phyloP scores from a whole-genome alignment of 64 coral and sea anemone species.

The Trachythela sp. region DNA sequence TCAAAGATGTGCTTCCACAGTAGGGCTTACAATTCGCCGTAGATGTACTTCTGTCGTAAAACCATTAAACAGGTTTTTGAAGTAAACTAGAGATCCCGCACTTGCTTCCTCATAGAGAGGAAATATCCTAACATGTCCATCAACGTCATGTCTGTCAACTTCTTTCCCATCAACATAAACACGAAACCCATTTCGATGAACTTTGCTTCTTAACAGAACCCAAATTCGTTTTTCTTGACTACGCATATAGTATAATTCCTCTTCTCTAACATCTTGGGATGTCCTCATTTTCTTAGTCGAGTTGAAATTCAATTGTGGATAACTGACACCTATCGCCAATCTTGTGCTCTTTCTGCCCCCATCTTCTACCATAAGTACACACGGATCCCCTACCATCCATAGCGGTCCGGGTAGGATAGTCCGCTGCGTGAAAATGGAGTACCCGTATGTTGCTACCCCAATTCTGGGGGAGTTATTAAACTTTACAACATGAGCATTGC shows the following conservation, averaged over 20 bases:
- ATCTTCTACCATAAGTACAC: conserved; percentile 11
- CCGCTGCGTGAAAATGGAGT: not conserved
- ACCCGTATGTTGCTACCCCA: not conserved
- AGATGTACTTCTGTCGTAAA: conserved; percentile 8
- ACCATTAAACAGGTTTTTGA: conserved; percentile 1
- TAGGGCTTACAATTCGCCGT: not conserved
- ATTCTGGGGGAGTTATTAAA: not conserved
- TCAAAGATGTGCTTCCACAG: not conserved
- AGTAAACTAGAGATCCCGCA: not conserved
- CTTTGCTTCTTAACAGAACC: not conserved
- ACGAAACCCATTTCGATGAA: not conserved
- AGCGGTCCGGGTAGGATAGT: not conserved
- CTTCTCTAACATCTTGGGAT: not conserved
- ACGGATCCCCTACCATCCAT: conserved; percentile 14
- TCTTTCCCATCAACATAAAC: not conserved
- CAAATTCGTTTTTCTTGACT: conserved; percentile 8
- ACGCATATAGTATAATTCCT: not conserved
- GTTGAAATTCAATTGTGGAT: conserved; percentile 18
- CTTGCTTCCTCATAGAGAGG: not conserved
- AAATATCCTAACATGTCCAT: not conserved
- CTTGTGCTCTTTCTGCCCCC: not conserved
- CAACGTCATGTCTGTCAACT: not conserved
- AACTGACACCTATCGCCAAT: not conserved
- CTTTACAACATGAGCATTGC: not conserved
- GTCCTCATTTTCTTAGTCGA: conserved; percentile 10